Conservation (phyloP, 2,113 vertebrate genomes). For the Syngnathus typhle region DNA sequence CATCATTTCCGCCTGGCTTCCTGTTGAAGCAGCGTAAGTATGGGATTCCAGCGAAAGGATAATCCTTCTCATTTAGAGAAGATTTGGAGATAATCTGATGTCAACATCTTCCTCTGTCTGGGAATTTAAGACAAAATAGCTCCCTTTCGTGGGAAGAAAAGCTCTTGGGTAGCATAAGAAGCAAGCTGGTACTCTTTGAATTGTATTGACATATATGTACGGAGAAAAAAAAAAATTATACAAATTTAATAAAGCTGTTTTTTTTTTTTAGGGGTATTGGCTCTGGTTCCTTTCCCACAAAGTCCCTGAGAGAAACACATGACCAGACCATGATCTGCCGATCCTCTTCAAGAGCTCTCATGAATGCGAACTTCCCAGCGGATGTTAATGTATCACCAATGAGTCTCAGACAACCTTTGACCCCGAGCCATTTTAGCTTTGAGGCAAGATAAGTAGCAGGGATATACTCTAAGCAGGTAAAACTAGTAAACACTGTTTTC, state of each 20-base stretch:
- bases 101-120: constrained; percentile 31
- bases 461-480: constrained; percentile 35
- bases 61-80: constrained; percentile 42
- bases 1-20: constrained; percentile 13
- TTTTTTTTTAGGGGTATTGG: not conserved
- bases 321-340: constrained; percentile 11
- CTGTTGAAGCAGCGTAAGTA: constrained; percentile 17
- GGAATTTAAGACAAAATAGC: constrained; percentile 14
- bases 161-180: constrained; percentile 14
- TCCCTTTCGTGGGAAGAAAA: constrained; percentile 22
- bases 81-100: constrained; percentile 42
- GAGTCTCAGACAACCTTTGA: constrained; percentile 50
- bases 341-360: constrained; percentile 29
- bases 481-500: not conserved
- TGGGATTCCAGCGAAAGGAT: constrained; percentile 14
- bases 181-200: not conserved
- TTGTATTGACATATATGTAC: too few relatives aligned
- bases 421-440: constrained; percentile 20
- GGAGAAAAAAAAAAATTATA: too few relatives aligned
- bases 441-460: constrained; percentile 10
- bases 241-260: too few relatives aligned
- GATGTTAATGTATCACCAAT: constrained; percentile 64
- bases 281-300: constrained; percentile 3
- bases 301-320: constrained; percentile 21
- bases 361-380: constrained; percentile 28